Base-by-base conservation (phyloP, 2,797 vertebrate species). In the Sciaenops ocellatus region DNA sequence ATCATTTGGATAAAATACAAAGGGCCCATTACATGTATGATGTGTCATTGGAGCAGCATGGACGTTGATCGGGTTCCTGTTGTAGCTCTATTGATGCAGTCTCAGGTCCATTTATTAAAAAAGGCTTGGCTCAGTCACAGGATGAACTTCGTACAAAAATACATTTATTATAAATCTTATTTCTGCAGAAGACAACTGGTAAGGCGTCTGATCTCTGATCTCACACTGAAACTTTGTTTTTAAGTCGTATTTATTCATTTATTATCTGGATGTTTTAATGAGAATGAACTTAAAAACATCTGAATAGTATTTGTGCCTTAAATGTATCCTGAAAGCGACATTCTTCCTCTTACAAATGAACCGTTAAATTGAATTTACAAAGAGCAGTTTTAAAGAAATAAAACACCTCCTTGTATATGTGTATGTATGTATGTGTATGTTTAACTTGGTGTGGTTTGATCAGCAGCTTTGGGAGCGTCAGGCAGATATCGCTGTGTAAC, bases 51-150 rank as follows among this genome's bases (percentile, higher is more conserved):
- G 34, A 34, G 34, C 34, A 8, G 7, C 34, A 34, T 34, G 34
- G 34, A 34, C 30, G 30, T 6, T 30, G 30, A 6, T 30, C 30
- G 6, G 6, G 30, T 34, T 34, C 6, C 6, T 7, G 30, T 30
- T 30, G 26, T 28, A 28, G 26, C 26, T 28, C 26, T 28, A 28
- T 28, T 28, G 28, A 28, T 6, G 30, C 30, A 30, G 30, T 30
- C 38, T 38, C 3, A 17, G 13, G 50, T 62, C 1, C 20, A 41
- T 60, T 34, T 48, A 41, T 61, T 65, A 20, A 42, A 68, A 55
- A 69, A 24, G 4, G 17, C 12, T 62, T 66, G 69, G 71, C 69
- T 79, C 72, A 83, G 85, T 63, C 5, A 50, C 8, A 55, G 16
- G 26, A 46, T 59, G 16, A 18, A 73, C 4, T 61, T 48, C 44